Base-by-base conservation (phyloP, 2,888 invertebrate genomes). In the Tachina lurida region DNA sequence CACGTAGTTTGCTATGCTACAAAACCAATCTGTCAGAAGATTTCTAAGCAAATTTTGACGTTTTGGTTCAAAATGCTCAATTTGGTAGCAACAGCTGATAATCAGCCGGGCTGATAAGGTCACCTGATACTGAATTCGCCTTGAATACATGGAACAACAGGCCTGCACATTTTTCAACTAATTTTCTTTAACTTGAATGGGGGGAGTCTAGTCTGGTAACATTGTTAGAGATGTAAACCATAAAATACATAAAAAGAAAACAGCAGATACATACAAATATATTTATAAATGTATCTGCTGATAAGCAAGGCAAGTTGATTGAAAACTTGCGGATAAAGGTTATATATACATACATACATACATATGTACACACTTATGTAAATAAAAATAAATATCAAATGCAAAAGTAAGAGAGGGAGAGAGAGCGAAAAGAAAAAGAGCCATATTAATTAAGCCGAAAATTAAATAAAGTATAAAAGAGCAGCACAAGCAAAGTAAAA, bases 391-490 rank as follows among this genome's bases (percentile, higher is more conserved):
- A 31, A 31, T 31, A 31, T 7, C 15, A 39, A 19, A 10, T 45
- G 47, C 47, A 63, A 39, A 71, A 17, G 43, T 47, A 47, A 12
- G 41, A 74, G 49, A 67, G 43, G 67, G 60, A 79, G 52, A n/a
- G n/a, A 52, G 47, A 80, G 76, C 62, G 49, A 13, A 45, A 60
- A 73, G 13, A 60, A 63, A n/a, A 62, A 39, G 60, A 71, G 5
- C 52, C 70, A 68, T 54, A 41, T 49, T 47, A 68, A 84, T 81
- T 87, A 63, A 78, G 15, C 15, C 49, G 70, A 12, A 62, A 62
- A 67, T n/a, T 49, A 63, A 80, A 62, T 67, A 41, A 62, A 49
- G 74, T 79, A 81, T 84, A 84, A 80, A 84, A 85, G 80, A 78
- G 78, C 74, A 73, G 71, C 62, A 60, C 47, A 78, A 70, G 54